Conservation (phyloP, 2,888 invertebrate genomes). For the Eupithecia abbreviata region DNA sequence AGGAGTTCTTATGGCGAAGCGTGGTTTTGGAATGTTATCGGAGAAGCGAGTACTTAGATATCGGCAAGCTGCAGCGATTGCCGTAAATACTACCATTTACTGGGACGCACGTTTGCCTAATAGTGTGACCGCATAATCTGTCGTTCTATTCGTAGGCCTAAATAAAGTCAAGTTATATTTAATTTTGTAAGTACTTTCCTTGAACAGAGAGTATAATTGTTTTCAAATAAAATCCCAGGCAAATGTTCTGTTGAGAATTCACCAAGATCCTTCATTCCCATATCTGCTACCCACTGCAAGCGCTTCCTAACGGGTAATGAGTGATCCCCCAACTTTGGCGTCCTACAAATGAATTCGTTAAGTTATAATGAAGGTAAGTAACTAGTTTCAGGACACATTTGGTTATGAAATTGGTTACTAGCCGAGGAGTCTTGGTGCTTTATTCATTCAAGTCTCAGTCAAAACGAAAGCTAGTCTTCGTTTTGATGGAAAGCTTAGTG, state of each 20-base stretch:
- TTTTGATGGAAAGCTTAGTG: not conserved
- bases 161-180: too few relatives aligned
- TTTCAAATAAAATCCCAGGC: not conserved
- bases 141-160: not conserved
- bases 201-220: not conserved
- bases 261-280: not conserved
- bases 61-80: too few relatives aligned
- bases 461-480: not conserved
- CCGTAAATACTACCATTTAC: too few relatives aligned
- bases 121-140: not conserved
- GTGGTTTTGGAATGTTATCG: too few relatives aligned
- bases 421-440: not conserved
- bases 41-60: too few relatives aligned
- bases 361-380: not conserved
- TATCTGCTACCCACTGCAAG: not conserved
- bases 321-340: not conserved
- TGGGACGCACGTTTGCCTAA: too few relatives aligned
- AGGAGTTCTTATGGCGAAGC: not conserved
- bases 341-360: not conserved
- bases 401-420: not conserved
- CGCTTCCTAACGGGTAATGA: not conserved
- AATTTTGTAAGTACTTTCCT: too few relatives aligned
- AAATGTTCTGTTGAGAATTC: not conserved
- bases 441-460: not conserved
- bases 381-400: not conserved